A percentile compares a stretch with the other conserved stretches of the same genome.
Conservation (phyloP, 2,888 invertebrate genomes). For the Mycalesis mineus region DNA sequence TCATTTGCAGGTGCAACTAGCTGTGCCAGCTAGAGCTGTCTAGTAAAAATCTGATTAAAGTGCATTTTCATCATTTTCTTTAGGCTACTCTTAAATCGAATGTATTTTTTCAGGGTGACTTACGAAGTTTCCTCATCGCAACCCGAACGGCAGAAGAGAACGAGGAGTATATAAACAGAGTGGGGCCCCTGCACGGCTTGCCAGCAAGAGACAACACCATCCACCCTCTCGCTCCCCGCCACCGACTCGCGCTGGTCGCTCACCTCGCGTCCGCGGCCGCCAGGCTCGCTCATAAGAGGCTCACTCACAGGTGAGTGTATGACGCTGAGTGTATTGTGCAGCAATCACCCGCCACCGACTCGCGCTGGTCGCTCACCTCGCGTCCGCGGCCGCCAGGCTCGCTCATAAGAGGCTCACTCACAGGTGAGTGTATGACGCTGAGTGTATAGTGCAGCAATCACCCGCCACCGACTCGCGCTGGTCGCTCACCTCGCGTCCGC, state of each 20-base stretch:
- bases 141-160: conserved; percentile 69
- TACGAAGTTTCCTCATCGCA: conserved; percentile 91
- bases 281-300: conserved; percentile 63
- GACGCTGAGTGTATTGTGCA: too few relatives aligned
- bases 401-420: too few relatives aligned
- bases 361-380: too few relatives aligned
- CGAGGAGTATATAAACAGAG: conserved; percentile 45
- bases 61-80: background rate
- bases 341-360: too few relatives aligned
- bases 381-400: too few relatives aligned
- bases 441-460: too few relatives aligned
- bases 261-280: conserved; percentile 87
- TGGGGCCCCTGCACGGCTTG: conserved; percentile 38
- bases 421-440: too few relatives aligned
- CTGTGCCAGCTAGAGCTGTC: too few relatives aligned
- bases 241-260: conserved; percentile 82
- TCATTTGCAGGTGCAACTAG: too few relatives aligned
- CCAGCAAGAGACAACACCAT: conserved; percentile 25
- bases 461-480: too few relatives aligned
- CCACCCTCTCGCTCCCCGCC: conserved; percentile 81
- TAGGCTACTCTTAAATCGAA: background rate
- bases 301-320: conserved; percentile 79
- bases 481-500: too few relatives aligned
- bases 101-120: conserved; percentile 83
- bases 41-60: too few relatives aligned